These are phyloP conservation scores for Cyclophora punctaria DNA, from an alignment of 2,888 invertebrate species.

Conservation along the genomic window DNA sequence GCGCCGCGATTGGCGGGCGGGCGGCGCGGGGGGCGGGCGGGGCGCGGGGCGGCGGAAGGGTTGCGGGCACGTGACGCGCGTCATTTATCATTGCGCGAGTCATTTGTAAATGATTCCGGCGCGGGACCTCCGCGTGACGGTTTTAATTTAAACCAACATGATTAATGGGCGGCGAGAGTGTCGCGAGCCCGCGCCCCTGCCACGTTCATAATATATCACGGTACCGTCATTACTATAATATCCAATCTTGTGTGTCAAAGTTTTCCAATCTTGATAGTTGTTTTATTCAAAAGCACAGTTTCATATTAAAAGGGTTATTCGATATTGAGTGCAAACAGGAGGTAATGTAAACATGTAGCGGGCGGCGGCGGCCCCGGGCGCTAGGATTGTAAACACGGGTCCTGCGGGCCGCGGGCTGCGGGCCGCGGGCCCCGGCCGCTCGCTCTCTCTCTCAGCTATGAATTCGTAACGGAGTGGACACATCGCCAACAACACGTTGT, in stretches of 20 bases:
- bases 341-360: too few species aligned
- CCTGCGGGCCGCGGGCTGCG: not conserved
- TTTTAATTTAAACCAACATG: conserved; percentile 53
- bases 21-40: conserved; percentile 9
- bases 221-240: too few species aligned
- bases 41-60: conserved; percentile 20
- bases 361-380: too few species aligned
- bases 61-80: conserved; percentile 28
- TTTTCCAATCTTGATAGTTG: too few species aligned
- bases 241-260: too few species aligned
- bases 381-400: too few species aligned
- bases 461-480: too few species aligned
- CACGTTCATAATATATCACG: not conserved
- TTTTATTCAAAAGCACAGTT: too few species aligned
- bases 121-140: conserved; percentile 45
- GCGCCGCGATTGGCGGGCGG: conserved; percentile 6
- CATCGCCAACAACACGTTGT: conserved; percentile 3
- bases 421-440: not conserved
- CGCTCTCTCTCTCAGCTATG: too few species aligned
- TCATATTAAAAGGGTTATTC: too few species aligned
- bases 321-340: too few species aligned
- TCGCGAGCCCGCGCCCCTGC: not conserved
- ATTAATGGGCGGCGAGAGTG: conserved; percentile 34
- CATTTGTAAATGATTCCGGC: conserved; percentile 40
- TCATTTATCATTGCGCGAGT: conserved; percentile 26